A percentile compares a stretch with the other conserved stretches of the same genome.
Conservation (phyloP, 2,797 vertebrate genomes). For the Pipistrellus pygmaeus region DNA sequence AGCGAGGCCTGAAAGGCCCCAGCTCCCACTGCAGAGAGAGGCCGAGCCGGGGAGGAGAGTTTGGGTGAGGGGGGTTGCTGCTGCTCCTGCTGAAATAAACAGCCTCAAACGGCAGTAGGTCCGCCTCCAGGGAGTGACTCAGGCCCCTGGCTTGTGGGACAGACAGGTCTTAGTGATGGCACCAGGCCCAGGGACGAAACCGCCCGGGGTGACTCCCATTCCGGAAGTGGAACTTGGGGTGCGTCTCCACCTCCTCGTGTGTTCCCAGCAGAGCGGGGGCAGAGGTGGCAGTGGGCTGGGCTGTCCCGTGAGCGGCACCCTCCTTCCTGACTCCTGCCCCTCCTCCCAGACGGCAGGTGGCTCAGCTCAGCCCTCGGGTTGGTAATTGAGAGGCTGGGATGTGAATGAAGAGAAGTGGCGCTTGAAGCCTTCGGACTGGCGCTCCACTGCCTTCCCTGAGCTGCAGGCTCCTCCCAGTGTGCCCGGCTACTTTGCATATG, state of each 20-base stretch:
- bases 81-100: background rate
- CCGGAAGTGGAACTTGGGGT: background rate
- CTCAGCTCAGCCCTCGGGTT: background rate
- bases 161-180: slow-evolving; percentile 65
- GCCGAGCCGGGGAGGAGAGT: background rate
- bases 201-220: background rate
- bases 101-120: background rate
- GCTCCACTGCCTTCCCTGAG: background rate
- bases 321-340: background rate
- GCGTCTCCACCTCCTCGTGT: background rate
- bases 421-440: background rate
- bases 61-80: background rate
- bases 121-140: slow-evolving; percentile 24
- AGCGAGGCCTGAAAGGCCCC: background rate
- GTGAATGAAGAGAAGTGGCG: accelerated
- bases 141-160: slow-evolving; percentile 18
- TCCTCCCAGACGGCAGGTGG: background rate
- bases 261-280: background rate
- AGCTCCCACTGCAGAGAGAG: background rate
- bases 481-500: background rate
- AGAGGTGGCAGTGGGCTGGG: background rate
- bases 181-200: background rate
- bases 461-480: background rate
- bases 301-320: background rate
- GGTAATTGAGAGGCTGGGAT: accelerated